phyloP scores from a whole-genome alignment of 2,113 vertebrate species.

The Zonotrichia leucophrys region DNA sequence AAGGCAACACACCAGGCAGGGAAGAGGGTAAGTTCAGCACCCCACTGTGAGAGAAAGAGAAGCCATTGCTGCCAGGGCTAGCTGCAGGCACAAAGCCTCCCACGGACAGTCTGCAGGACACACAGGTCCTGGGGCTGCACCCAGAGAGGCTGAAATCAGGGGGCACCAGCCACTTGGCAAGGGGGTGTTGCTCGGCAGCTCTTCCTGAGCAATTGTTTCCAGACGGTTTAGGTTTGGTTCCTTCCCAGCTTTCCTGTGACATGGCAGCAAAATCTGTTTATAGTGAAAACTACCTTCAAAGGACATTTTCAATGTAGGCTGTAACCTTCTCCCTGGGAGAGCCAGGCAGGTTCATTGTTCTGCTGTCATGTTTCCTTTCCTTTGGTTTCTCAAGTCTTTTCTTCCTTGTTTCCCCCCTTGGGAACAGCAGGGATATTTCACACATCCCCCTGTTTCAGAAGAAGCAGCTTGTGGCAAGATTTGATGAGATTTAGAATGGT shows the following conservation, averaged over 20 bases:
- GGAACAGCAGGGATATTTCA: slow-evolving; percentile 51
- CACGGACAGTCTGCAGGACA: not conserved
- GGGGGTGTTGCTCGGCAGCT: slow-evolving; percentile 22
- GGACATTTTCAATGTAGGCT: slow-evolving; percentile 53
- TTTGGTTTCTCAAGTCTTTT: slow-evolving; percentile 69
- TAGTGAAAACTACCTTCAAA: slow-evolving; percentile 62
- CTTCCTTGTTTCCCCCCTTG: slow-evolving; percentile 56
- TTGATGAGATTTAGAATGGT: not conserved
- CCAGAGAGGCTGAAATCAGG: not conserved
- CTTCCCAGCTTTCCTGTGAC: slow-evolving; percentile 69
- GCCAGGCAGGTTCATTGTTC: slow-evolving; percentile 63
- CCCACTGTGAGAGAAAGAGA: not conserved
- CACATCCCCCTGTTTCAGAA: not conserved
- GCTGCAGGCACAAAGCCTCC: slow-evolving; percentile 12
- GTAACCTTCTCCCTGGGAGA: slow-evolving; percentile 60
- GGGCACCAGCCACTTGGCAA: slow-evolving; percentile 34
- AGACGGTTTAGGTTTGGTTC: slow-evolving; percentile 60
- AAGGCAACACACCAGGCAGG: not conserved
- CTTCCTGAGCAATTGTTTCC: slow-evolving; percentile 66
- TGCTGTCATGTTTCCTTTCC: slow-evolving; percentile 63
- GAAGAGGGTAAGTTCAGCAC: not conserved
- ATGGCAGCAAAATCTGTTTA: slow-evolving; percentile 65
- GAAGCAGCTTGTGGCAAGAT: not conserved
- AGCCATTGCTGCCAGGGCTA: not conserved
- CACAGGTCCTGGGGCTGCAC: not conserved